A percentile compares a stretch with the other conserved stretches of the same genome.
Conservation (phyloP, 2,113 vertebrate genomes). For the Dendrocopos noguchii region DNA sequence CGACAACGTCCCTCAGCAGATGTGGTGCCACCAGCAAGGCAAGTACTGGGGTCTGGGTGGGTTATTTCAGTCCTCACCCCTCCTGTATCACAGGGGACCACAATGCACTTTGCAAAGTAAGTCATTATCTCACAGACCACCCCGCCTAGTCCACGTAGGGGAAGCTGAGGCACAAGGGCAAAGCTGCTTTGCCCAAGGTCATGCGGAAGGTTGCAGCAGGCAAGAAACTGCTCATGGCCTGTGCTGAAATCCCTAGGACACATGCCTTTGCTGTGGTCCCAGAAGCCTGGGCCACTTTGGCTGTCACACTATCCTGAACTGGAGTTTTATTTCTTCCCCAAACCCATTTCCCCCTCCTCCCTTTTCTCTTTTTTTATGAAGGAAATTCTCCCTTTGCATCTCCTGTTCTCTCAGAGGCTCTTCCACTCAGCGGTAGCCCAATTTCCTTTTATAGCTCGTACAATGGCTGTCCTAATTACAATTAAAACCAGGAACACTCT, state of each 20-base stretch:
- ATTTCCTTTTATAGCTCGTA: slow-evolving; percentile 71
- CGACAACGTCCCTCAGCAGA: not conserved
- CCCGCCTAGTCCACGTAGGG: fast-evolving
- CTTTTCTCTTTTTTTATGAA: not conserved
- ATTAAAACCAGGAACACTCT: slow-evolving; percentile 62
- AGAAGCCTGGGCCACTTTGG: slow-evolving; percentile 1
- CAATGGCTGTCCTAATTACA: slow-evolving; percentile 74
- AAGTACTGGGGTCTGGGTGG: fast-evolving
- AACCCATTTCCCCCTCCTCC: not conserved
- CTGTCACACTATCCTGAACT: slow-evolving; percentile 26
- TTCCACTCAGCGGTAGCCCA: slow-evolving; percentile 63
- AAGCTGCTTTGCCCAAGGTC: not conserved
- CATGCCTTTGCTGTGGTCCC: not conserved
- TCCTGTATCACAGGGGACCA: not conserved
- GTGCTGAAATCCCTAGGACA: not conserved
- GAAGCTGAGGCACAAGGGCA: not conserved
- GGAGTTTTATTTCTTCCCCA: slow-evolving; percentile 25
- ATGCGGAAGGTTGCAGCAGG: not conserved
- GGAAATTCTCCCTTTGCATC: slow-evolving; percentile 8
- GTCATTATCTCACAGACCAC: not conserved
- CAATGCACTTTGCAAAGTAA: not conserved
- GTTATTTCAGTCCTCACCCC: fast-evolving
- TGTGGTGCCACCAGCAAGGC: not conserved
- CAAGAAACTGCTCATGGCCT: fast-evolving
- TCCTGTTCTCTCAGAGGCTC: slow-evolving; percentile 57